Evolutionary conservation across 2,888 invertebrate genomes (phyloP).

Genomic region (Portevinia maculata): DNA sequence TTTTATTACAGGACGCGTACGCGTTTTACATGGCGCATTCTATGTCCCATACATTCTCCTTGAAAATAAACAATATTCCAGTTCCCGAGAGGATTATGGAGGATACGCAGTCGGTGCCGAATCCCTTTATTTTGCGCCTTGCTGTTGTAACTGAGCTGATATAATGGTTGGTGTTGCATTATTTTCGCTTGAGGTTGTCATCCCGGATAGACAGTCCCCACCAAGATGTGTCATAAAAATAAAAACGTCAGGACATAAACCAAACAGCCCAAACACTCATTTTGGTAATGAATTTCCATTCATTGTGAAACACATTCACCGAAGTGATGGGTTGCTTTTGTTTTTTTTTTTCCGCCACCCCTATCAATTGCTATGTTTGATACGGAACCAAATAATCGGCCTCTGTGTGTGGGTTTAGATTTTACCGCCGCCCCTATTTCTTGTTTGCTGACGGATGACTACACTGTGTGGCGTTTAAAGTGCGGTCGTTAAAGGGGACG

Average conservation of each 20-base stretch:
- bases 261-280: conserved; percentile 16
- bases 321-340: conserved; percentile 6
- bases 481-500: conserved; percentile 18
- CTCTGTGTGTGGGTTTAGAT: conserved; percentile 17
- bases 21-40: conserved; percentile 17
- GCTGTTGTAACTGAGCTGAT: conserved; percentile 8
- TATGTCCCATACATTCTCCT: conserved; percentile 7
- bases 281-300: conserved; percentile 54
- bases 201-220: conserved; percentile 13
- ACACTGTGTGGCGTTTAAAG: conserved; percentile 34
- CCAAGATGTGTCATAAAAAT: conserved; percentile 43
- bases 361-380: background rate
- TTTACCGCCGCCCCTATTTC: conserved; percentile 6
- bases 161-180: conserved; percentile 36
- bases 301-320: conserved; percentile 31
- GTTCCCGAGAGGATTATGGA: background rate
- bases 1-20: conserved; percentile 43
- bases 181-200: conserved; percentile 27
- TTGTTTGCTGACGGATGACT: conserved; percentile 30
- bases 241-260: conserved; percentile 23
- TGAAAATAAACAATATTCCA: conserved; percentile 24
- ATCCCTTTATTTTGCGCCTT: conserved; percentile 24
- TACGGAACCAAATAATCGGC: conserved; percentile 19
- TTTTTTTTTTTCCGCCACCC: background rate
- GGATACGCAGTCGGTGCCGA: background rate